Conservation (phyloP, 2,797 vertebrate species). For the Cercopithecus hamlyni region DNA sequence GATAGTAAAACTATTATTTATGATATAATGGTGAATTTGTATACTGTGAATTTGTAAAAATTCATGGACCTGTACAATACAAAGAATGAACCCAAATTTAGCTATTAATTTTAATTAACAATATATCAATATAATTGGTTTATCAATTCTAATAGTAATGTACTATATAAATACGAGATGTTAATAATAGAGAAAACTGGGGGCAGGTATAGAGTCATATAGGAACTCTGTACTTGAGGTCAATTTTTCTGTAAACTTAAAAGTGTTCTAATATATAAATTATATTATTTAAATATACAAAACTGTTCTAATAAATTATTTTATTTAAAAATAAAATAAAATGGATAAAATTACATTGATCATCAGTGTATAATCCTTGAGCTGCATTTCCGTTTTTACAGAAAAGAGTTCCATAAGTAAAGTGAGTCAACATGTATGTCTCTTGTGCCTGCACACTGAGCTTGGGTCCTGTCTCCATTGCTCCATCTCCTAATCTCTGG, state of each 20-base stretch:
- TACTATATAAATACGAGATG: not conserved
- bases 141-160: not conserved
- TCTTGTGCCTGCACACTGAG: no score
- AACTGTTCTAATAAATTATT: no score
- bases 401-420: not conserved
- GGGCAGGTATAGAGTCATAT: fast-evolving
- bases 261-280: not conserved
- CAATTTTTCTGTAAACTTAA: not conserved
- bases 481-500: no score
- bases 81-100: not conserved
- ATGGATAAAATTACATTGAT: not conserved
- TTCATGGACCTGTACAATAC: not conserved
- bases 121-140: not conserved
- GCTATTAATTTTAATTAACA: not conserved
- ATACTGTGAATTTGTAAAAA: not conserved
- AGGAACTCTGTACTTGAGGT: not conserved
- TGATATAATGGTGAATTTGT: not conserved
- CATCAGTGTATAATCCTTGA: not conserved
- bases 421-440: not conserved
- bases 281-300: not conserved
- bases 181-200: not conserved
- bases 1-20: not conserved
- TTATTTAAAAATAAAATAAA: not conserved
- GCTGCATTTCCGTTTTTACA: not conserved
- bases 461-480: no score